Percentiles rank a stretch among this genome's conserved stretches.
phyloP scores from a whole-genome alignment of 2,113 vertebrate species.

The Oxygymnocypris stewartii region DNA sequence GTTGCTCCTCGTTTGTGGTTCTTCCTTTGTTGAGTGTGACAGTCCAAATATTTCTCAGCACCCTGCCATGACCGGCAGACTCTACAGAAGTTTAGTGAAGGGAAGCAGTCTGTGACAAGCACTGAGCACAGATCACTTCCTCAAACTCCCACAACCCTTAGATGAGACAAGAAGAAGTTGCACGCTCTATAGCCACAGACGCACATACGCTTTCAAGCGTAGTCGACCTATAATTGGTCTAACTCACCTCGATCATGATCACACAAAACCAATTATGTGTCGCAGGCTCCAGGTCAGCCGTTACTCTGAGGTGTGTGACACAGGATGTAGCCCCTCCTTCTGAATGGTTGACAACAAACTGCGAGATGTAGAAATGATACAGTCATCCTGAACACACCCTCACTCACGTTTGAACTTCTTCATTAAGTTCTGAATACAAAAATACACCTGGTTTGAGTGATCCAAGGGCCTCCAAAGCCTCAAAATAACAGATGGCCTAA shows the following conservation, averaged over 20 bases:
- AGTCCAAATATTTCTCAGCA: conserved; percentile 21
- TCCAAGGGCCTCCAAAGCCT: not conserved
- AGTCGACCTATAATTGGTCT: not conserved
- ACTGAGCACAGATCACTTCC: conserved; percentile 69
- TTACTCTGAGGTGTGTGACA: conserved; percentile 3
- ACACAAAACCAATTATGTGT: not conserved
- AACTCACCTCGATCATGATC: not conserved
- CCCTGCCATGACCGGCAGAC: conserved; percentile 36
- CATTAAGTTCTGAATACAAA: not conserved
- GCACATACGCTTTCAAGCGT: conserved; percentile 26
- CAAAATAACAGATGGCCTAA: not conserved
- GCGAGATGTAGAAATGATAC: not conserved
- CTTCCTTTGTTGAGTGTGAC: not conserved
- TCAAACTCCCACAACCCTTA: conserved; percentile 61
- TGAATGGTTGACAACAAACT: not conserved
- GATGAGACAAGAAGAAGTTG: conserved; percentile 69
- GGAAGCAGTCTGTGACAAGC: conserved; percentile 51
- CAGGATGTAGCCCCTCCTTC: conserved; percentile 6
- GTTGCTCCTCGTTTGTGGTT: conserved; percentile 12
- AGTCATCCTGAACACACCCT: conserved; percentile 31
- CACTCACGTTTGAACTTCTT: not conserved
- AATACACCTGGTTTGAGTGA: not conserved
- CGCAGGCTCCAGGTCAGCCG: not conserved
- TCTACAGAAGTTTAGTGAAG: conserved; percentile 40
- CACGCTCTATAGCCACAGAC: conserved; percentile 22